Conservation (phyloP, 2,113 vertebrate genomes). For the Gymnarchus niloticus region DNA sequence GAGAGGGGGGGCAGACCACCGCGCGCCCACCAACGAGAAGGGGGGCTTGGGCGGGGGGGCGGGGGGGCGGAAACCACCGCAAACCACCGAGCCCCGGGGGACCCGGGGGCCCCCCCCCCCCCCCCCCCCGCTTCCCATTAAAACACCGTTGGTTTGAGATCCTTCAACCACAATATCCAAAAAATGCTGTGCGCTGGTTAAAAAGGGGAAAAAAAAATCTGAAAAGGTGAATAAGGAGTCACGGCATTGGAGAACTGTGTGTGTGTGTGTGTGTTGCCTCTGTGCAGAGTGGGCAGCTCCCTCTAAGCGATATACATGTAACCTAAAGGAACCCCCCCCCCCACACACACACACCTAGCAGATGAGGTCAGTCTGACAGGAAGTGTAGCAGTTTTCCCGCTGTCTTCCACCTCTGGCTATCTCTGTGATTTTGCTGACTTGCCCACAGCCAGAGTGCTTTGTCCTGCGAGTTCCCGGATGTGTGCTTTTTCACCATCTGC, state of each 20-base stretch:
- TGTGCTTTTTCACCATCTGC: not conserved
- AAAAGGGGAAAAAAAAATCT: not conserved
- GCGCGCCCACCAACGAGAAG: too few species aligned
- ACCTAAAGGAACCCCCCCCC: slow-evolving; percentile 32
- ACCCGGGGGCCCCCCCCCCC: too few species aligned
- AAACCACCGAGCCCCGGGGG: not conserved
- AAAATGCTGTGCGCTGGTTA: not conserved
- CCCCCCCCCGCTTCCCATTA: too few species aligned
- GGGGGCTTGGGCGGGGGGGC: too few species aligned
- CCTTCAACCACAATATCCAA: not conserved
- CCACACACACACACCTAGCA: slow-evolving; percentile 14
- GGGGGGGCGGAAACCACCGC: too few species aligned
- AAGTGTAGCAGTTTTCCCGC: slow-evolving; percentile 20
- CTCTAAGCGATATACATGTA: slow-evolving; percentile 23
- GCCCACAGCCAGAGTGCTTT: not conserved
- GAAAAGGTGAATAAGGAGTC: not conserved
- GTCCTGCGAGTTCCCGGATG: not conserved
- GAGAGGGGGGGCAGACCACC: too few species aligned
- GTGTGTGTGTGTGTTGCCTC: slow-evolving; percentile 46
- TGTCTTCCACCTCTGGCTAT: slow-evolving; percentile 7
- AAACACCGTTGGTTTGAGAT: not conserved
- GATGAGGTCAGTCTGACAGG: slow-evolving; percentile 24
- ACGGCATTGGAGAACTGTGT: not conserved
- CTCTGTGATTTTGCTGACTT: not conserved
- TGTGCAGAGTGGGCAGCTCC: slow-evolving; percentile 30